Conservation (phyloP, 92 coral and sea anemone genomes). For the Metridium senile region DNA sequence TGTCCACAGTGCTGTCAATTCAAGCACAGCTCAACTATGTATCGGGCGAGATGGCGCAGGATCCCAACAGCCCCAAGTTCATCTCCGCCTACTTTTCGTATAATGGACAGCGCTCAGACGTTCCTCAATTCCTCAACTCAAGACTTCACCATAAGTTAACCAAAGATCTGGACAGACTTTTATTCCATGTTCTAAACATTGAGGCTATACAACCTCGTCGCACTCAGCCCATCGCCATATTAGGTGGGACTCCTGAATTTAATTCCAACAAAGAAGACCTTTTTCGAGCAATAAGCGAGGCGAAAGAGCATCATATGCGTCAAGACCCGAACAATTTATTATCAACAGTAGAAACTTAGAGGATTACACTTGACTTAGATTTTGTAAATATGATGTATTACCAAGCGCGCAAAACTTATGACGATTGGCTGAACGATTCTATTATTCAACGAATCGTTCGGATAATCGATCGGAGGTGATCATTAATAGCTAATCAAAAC, state of each 20-base stretch:
- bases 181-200: slow-evolving; percentile 71
- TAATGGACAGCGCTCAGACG: slow-evolving; percentile 59
- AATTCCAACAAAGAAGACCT: slow-evolving; percentile 63
- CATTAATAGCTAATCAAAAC: no score
- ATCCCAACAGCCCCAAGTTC: slow-evolving; percentile 67
- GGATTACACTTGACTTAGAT: background rate
- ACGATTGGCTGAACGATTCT: no score
- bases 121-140: slow-evolving; percentile 63
- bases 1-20: slow-evolving; percentile 50
- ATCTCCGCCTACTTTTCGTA: slow-evolving; percentile 71
- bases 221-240: slow-evolving; percentile 60
- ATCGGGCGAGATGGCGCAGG: slow-evolving; percentile 63
- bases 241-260: slow-evolving; percentile 65
- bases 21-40: slow-evolving; percentile 71
- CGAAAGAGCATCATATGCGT: slow-evolving; percentile 30
- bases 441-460: no score
- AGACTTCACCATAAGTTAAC: slow-evolving; percentile 65
- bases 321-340: slow-evolving; percentile 3
- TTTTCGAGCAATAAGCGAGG: slow-evolving; percentile 53
- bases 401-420: no score
- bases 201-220: slow-evolving; percentile 77
- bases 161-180: slow-evolving; percentile 64
- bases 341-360: background rate
- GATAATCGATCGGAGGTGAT: no score
- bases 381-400: no score